Evolutionary conservation across 2,113 vertebrate species (phyloP), one percentile per base, ranked within the genome.

Genomic region (Proterorhinus semilunaris): DNA sequence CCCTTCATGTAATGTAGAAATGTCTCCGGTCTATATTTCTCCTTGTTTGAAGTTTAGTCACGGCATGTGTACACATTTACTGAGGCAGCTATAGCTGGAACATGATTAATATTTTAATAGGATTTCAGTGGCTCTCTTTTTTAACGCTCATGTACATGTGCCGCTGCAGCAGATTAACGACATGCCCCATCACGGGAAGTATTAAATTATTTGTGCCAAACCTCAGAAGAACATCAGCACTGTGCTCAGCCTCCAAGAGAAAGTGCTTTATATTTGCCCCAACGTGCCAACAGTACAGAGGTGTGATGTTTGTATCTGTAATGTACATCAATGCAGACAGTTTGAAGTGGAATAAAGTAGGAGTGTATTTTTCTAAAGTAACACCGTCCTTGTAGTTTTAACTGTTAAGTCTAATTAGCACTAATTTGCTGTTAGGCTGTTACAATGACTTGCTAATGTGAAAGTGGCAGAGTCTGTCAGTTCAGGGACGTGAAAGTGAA

Each of bases 51-150:
- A 48, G 47, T 44, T 82, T 52, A 44, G 17, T 65, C 52, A 73
- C 49, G 27, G 55, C 36, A 17, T 62, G 51, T 50, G 75, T 84
- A 71, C 42, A 47, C 45, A 69, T 68, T 78, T 61, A 66, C 36
- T 42, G 17, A 21, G 54, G 21, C 52, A 15, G n/a, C 52, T 58
- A 43, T 72, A n/a, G 51, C 62, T 17, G 55, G 3, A 75, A 62
- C 76, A 59, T 42, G 42, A 75, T 79, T 83, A 21, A 2, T 13
- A n/a, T 10, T 67, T 65, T 52, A 71, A 82, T 73, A 16, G 10
- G 0, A 6, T 81, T 57, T 69, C 66, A 46, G 46, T 16, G 44
- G 8, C 6, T 61, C 7, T 46, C 63, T 68, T 79, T 16, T 67
- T 67, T 21, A 16, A 52, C 43, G 45, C 42, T 57, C 8, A 71